phyloP scores from a whole-genome alignment of 2,113 vertebrate genomes.

The Odocoileus virginianus region DNA sequence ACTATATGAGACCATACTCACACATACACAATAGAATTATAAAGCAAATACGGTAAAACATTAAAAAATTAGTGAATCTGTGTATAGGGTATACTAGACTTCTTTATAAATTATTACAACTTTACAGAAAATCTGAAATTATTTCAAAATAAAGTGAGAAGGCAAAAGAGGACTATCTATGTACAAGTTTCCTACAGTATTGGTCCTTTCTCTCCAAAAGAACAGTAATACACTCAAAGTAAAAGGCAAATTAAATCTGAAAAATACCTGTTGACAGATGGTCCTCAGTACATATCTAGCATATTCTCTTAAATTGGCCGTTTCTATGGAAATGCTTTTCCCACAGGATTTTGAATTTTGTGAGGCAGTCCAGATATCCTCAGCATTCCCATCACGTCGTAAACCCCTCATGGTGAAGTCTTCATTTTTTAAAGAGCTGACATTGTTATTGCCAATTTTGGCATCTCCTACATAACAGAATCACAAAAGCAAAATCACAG shows the following conservation, averaged over 20 bases:
- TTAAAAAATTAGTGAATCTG: not conserved
- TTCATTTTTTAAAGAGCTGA: slow-evolving; percentile 74
- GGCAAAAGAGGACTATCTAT: not conserved
- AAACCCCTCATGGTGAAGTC: slow-evolving; percentile 73
- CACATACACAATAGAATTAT: not conserved
- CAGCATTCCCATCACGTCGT: slow-evolving; percentile 70
- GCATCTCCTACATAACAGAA: slow-evolving; percentile 78
- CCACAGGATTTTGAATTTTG: slow-evolving; percentile 69
- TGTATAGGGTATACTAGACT: not conserved
- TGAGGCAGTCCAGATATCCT: slow-evolving; percentile 74
- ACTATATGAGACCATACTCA: not conserved
- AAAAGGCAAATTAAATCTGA: not conserved
- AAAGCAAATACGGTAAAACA: not conserved
- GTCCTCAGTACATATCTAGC: slow-evolving; percentile 81
- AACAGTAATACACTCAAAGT: not conserved
- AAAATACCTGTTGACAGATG: slow-evolving; percentile 84
- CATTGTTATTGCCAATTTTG: slow-evolving; percentile 76
- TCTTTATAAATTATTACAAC: not conserved
- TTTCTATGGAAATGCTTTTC: slow-evolving; percentile 80
- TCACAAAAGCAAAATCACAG: slow-evolving; percentile 32
- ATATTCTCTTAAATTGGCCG: slow-evolving; percentile 81
- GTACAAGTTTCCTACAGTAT: not conserved
- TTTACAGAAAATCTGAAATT: not conserved
- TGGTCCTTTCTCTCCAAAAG: not conserved
- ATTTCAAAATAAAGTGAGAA: not conserved